A percentile compares a stretch with the other conserved stretches of the same genome.
phyloP scores from a whole-genome alignment of 2,113 vertebrate species.

The Oreotragus oreotragus region DNA sequence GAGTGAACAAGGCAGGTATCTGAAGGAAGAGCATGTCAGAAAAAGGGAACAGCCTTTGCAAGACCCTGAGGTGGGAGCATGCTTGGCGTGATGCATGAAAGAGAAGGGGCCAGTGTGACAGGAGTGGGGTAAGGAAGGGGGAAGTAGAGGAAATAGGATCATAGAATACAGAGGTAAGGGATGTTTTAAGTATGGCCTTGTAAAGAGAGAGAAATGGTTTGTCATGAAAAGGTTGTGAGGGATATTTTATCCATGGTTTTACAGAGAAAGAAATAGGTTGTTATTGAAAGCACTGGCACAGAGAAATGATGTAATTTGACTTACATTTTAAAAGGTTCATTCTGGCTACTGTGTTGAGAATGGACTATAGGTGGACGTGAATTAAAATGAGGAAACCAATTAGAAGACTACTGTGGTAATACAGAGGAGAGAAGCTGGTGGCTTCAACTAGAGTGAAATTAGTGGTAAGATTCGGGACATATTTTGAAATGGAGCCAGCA shows the following conservation, averaged over 20 bases:
- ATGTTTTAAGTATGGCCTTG: not conserved
- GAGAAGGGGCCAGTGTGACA: not conserved
- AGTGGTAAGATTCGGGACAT: not conserved
- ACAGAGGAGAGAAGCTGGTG: not conserved
- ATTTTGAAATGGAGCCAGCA: not conserved
- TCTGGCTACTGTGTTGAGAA: not conserved
- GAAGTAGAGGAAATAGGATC: not conserved
- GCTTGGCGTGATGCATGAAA: not conserved
- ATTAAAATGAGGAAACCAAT: not conserved
- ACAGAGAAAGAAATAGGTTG: not conserved
- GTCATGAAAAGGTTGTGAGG: not conserved
- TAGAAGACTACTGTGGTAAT: not conserved
- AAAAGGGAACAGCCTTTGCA: not conserved
- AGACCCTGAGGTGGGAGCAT: not conserved
- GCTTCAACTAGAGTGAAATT: not conserved
- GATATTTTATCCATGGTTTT: not conserved
- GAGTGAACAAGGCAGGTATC: not conserved
- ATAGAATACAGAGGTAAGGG: not conserved
- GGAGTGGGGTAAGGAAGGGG: not conserved
- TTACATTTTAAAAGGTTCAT: not conserved
- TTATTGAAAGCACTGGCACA: not conserved
- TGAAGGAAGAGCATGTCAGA: not conserved
- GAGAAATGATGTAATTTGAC: not conserved
- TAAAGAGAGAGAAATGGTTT: not conserved
- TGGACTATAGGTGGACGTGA: rapidly evolving